Percentiles rank a stretch among this genome's conserved stretches.
Evolutionary conservation across 1,140 invertebrate genomes (phyloP).

Genomic region (Drosophila repletoides): DNA sequence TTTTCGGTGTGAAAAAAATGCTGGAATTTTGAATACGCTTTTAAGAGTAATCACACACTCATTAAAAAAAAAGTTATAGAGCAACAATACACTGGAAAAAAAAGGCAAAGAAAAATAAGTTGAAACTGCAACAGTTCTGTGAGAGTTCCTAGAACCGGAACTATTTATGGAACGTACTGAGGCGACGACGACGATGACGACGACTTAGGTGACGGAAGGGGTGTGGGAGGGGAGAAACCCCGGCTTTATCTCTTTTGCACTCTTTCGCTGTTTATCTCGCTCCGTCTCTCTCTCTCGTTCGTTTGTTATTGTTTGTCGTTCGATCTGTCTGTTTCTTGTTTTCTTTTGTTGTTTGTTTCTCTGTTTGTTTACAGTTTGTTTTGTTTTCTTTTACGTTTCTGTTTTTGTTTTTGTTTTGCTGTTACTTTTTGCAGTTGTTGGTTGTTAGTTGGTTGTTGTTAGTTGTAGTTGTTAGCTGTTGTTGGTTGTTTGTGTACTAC

Average conservation of each 20-base stretch:
- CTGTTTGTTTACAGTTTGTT: constrained; percentile 15
- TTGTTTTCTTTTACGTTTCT: constrained; percentile 7
- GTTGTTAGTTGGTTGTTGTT: constrained; percentile 14
- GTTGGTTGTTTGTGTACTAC: constrained; percentile 65
- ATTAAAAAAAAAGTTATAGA: constrained; percentile 23
- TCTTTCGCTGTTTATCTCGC: background rate
- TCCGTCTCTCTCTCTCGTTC: constrained; percentile 1
- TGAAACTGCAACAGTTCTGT: constrained; percentile 4
- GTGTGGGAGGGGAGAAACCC: no score
- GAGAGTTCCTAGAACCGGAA: constrained; percentile 14
- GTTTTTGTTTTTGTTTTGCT: constrained; percentile 29
- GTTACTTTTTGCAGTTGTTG: constrained; percentile 16
- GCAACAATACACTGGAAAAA: constrained; percentile 11
- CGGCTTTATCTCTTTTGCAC: no score
- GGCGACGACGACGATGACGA: constrained; percentile 14
- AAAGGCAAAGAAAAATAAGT: background rate
- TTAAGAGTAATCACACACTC: no score
- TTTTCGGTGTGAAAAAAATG: no score
- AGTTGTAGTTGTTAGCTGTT: constrained; percentile 9
- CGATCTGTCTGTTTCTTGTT: background rate
- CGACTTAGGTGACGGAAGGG: constrained; percentile 3
- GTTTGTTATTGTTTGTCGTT: constrained; percentile 8
- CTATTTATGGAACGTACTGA: constrained; percentile 46
- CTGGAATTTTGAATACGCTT: no score
- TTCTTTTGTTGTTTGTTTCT: background rate